Percentiles rank a stretch among this genome's conserved stretches.
phyloP scores from a whole-genome alignment of 37 sponge, comb jelly and placozoan species.

The Beroe ovata region DNA sequence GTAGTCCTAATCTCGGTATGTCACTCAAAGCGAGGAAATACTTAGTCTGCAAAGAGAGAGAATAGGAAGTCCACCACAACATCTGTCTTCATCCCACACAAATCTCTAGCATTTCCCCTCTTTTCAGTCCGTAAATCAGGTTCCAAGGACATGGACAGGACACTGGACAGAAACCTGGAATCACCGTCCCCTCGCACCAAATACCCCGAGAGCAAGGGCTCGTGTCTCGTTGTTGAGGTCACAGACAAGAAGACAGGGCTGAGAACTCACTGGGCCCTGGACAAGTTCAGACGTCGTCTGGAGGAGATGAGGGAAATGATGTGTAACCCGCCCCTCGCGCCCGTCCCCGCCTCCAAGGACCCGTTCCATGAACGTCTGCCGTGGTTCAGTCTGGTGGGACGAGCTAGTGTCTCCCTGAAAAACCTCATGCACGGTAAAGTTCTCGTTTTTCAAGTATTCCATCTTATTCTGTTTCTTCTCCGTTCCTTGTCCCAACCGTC shows the following conservation, averaged over 20 bases:
- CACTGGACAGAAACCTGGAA: conserved; percentile 12
- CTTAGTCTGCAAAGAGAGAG: neutral
- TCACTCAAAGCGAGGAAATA: no score
- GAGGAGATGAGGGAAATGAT: conserved; percentile 60
- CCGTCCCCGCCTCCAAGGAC: conserved; percentile 70
- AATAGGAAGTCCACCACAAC: neutral
- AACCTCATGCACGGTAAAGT: conserved; percentile 30
- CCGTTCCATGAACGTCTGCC: conserved; percentile 89
- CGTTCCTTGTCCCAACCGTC: neutral
- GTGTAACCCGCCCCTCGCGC: conserved; percentile 4
- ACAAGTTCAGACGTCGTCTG: conserved; percentile 28
- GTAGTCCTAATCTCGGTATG: conserved; percentile 37
- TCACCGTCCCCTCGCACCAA: neutral
- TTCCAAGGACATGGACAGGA: neutral
- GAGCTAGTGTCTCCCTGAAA: conserved; percentile 66
- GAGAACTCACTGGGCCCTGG: conserved; percentile 25
- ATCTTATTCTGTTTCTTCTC: neutral
- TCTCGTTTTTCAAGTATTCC: neutral
- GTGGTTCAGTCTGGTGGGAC: conserved; percentile 86
- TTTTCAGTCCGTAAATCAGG: conserved; percentile 58
- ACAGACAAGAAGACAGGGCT: conserved; percentile 36
- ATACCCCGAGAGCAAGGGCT: conserved; percentile 60
- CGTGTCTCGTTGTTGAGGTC: conserved; percentile 47
- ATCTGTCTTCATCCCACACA: neutral
- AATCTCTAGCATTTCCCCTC: no score